phyloP scores from a whole-genome alignment of 2,797 vertebrate genomes.

The Tragopan temminckii region DNA sequence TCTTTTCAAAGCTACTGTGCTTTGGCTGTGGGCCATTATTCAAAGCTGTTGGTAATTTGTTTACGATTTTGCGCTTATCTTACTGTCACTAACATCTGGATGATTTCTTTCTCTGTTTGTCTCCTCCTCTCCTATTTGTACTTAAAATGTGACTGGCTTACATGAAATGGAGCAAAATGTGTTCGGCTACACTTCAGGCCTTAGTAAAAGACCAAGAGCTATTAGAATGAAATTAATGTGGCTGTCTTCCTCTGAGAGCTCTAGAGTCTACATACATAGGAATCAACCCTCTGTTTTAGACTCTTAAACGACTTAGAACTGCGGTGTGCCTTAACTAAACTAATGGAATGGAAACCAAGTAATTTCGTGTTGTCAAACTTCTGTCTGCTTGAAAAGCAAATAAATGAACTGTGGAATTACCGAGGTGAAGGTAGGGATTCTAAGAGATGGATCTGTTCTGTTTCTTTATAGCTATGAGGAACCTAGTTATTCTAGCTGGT shows the following conservation, averaged over 20 bases:
- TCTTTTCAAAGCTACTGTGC: neutral
- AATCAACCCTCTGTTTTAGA: neutral
- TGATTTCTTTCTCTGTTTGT: neutral
- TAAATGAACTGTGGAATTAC: neutral
- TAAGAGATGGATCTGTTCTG: slow-evolving; percentile 6
- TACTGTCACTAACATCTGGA: neutral
- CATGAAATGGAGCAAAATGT: neutral
- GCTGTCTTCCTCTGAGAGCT: neutral
- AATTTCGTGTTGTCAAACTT: slow-evolving; percentile 23
- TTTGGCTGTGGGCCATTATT: neutral
- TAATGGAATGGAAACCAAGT: slow-evolving; percentile 23
- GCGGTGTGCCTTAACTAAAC: neutral
- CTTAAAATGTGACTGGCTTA: neutral
- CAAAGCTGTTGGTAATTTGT: slow-evolving; percentile 22
- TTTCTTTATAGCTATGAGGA: slow-evolving; percentile 30
- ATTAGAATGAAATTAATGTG: neutral
- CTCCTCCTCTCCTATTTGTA: neutral
- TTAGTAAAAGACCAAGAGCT: neutral
- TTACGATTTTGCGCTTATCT: neutral
- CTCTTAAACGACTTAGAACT: slow-evolving; percentile 22
- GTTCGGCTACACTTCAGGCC: neutral
- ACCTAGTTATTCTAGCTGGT: slow-evolving; percentile 18
- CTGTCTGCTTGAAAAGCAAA: slow-evolving; percentile 49
- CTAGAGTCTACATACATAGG: neutral
- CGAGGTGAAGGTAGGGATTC: neutral